These are phyloP conservation scores for Eupeodes latifasciatus DNA, from an alignment of 2,888 invertebrate genomes.

Conservation along the genomic window DNA sequence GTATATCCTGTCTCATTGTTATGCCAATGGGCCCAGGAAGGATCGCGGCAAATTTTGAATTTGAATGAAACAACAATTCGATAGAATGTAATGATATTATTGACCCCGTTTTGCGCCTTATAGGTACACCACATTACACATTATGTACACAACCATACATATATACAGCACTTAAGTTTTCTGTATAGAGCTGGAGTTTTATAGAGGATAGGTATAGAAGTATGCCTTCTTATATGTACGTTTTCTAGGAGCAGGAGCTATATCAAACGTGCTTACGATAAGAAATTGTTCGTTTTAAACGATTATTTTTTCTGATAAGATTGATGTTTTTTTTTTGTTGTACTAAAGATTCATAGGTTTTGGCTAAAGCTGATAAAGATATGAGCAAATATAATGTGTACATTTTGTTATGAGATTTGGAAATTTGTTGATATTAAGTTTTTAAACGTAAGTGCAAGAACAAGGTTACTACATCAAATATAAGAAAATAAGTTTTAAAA, in stretches of 20 bases:
- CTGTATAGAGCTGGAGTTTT: neutral
- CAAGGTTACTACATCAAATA: too few relatives aligned
- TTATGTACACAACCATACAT: neutral
- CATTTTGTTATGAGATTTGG: neutral
- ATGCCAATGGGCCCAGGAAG: slow-evolving; percentile 60
- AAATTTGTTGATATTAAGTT: too few relatives aligned
- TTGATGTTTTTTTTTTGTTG: neutral
- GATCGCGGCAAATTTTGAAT: slow-evolving; percentile 63
- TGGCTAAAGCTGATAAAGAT: neutral
- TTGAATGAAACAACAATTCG: slow-evolving; percentile 71
- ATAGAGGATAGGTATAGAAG: neutral
- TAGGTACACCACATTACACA: neutral
- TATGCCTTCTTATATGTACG: too few relatives aligned
- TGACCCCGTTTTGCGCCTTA: slow-evolving; percentile 51
- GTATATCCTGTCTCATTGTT: slow-evolving; percentile 54
- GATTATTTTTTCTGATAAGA: slow-evolving; percentile 14
- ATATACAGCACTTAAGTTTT: neutral
- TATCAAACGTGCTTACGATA: slow-evolving; percentile 7
- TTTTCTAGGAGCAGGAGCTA: neutral
- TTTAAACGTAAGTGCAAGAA: too few relatives aligned
- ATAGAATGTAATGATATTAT: slow-evolving; percentile 68
- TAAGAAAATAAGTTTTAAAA: too few relatives aligned
- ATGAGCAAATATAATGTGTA: neutral
- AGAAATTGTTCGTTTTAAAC: slow-evolving; percentile 22
- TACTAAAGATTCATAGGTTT: neutral